A percentile compares a stretch with the other conserved stretches of the same genome.
Evolutionary conservation across 2,113 vertebrate genomes (phyloP).

Genomic region (rabbit (Oryctolagus cuniculus)): mOryCun1.1 NC_091453.1:27367501-27368000

Average conservation of each 20-base stretch:
- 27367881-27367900: too few relatives aligned
- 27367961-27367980: too few relatives aligned
- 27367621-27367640: constrained; percentile 24
- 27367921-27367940: too few relatives aligned
- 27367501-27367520: not conserved
- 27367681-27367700: not conserved
- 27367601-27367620: constrained; percentile 41
- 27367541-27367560: constrained; percentile 45
- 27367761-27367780: constrained; percentile 1
- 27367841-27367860: constrained; percentile 10
- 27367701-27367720: constrained; percentile 10
- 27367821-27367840: not conserved
- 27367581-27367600: not conserved
- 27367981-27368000: too few relatives aligned
- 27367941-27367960: too few relatives aligned
- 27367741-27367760: constrained; percentile 4
- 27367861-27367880: too few relatives aligned
- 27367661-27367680: not conserved
- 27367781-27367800: not conserved
- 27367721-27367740: constrained; percentile 31
- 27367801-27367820: not conserved
- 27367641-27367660: constrained; percentile 17
- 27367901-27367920: too few relatives aligned
- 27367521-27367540: constrained; percentile 44
- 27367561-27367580: constrained; percentile 28